Conservation (phyloP, 2,888 invertebrate species). For the Chrysotoxum bicinctum region DNA sequence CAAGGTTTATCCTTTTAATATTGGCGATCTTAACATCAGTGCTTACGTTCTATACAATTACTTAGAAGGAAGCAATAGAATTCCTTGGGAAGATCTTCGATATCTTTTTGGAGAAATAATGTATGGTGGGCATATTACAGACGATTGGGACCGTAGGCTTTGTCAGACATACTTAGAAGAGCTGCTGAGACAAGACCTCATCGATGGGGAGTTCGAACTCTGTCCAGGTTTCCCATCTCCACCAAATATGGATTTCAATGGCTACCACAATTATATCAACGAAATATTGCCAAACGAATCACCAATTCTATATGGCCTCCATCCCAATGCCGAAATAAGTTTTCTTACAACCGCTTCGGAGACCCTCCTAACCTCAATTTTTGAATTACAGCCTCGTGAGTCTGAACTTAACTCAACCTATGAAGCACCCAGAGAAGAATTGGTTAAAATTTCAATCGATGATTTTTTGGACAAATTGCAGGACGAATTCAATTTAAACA, state of each 20-base stretch:
- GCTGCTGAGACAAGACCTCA: slow-evolving; percentile 92
- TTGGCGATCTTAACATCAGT: slow-evolving; percentile 95
- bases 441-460: slow-evolving; percentile 89
- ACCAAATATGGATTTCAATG: slow-evolving; percentile 92
- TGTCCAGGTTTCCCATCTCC: slow-evolving; percentile 94
- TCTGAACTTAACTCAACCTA: slow-evolving; percentile 81
- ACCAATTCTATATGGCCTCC: slow-evolving; percentile 94
- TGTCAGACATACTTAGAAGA: slow-evolving; percentile 93
- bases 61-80: slow-evolving; percentile 92
- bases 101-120: slow-evolving; percentile 98
- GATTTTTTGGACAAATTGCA: slow-evolving; percentile 95
- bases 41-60: slow-evolving; percentile 95
- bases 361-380: slow-evolving; percentile 90
- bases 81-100: slow-evolving; percentile 97
- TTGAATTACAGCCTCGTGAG: slow-evolving; percentile 96
- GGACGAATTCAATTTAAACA: slow-evolving; percentile 92
- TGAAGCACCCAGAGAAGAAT: slow-evolving; percentile 91
- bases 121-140: slow-evolving; percentile 98
- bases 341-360: slow-evolving; percentile 94
- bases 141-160: slow-evolving; percentile 96
- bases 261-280: slow-evolving; percentile 94
- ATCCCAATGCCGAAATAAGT: slow-evolving; percentile 97
- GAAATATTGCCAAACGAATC: slow-evolving; percentile 93
- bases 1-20: slow-evolving; percentile 89
- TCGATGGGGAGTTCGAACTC: slow-evolving; percentile 91